Evolutionary conservation across 2,888 invertebrate genomes (phyloP).

Genomic region (Horisme vitalbata): DNA sequence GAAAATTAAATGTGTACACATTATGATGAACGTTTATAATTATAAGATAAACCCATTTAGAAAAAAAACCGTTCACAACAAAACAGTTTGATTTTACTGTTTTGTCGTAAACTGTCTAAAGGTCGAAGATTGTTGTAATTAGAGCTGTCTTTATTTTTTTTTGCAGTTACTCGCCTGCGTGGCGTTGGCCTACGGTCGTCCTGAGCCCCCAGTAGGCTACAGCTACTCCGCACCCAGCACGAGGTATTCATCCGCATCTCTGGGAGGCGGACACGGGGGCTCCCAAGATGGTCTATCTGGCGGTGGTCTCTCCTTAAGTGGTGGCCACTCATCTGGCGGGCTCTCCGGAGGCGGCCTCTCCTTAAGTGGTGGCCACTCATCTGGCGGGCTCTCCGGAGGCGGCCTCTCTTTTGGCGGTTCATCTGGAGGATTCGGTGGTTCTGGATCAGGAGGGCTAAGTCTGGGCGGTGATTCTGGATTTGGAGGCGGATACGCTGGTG

Average conservation of each 20-base stretch:
- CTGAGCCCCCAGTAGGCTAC: constrained; percentile 79
- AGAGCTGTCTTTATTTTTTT: constrained; percentile 38
- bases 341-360: constrained; percentile 53
- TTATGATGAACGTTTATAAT: no score
- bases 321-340: constrained; percentile 45
- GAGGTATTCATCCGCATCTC: constrained; percentile 53
- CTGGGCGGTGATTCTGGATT: constrained; percentile 65
- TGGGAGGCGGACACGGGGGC: constrained; percentile 48
- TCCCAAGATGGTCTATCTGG: constrained; percentile 45
- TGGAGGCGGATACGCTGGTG: constrained; percentile 69
- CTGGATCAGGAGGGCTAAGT: constrained; percentile 42
- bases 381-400: constrained; percentile 47
- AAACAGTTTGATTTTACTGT: no score
- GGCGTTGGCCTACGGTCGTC: constrained; percentile 74
- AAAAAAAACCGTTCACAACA: no score
- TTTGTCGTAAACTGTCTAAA: no score
- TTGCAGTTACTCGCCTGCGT: constrained; percentile 76
- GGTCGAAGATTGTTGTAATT: not conserved
- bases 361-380: constrained; percentile 44
- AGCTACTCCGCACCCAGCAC: constrained; percentile 68
- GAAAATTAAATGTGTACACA: no score
- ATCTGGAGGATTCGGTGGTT: constrained; percentile 43
- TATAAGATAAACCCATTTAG: no score
- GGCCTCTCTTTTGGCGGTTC: constrained; percentile 52
- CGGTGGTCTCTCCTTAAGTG: constrained; percentile 50